Base-by-base conservation (phyloP, 2,888 invertebrate genomes). In the Disparrhopalites patrizii region DNA sequence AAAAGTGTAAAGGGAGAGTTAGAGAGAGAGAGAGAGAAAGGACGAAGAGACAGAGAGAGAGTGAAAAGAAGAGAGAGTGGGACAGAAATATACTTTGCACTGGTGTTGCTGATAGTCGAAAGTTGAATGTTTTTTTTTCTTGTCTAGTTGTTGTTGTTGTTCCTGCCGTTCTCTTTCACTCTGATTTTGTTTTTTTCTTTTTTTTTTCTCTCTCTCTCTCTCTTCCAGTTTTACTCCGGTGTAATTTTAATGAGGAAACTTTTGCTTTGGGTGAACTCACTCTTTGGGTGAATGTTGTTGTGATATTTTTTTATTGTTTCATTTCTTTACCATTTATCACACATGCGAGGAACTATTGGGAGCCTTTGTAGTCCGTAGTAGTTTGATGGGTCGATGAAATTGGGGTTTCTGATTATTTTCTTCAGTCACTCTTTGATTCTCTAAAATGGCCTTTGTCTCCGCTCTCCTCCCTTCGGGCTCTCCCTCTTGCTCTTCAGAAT, bases 61-160 rank as follows among this genome's bases (percentile, higher is more conserved):
- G n/a, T n/a, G n/a, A 43, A 20, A 43, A 47, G 47, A 23, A 47
- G 47, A 23, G n/a, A 47, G 25, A 47, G n/a, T n/a, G n/a, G n/a
- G n/a, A n/a, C n/a, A 47, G 47, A 23, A 47, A 47, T 47, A 25
- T 23, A 47, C 47, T 54, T 54, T 54, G n/a, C 54, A n/a, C 27
- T 54, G 54, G 54, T 54, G 54, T 18, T 28, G 20, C 54, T 54
- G 54, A 54, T 54, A 54, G 54, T 33, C 31, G 7, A 5, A 30
- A 54, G 31, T 54, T 54, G 54, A 54, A 28, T 54, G 31, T n/a
- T 27, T 54, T 54, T 47, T 47, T 40, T n/a, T 36, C 36, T 13
- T 36, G 36, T 8, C 36, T 13, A 8, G 13, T 36, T 10, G 36
- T n/a, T n/a, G n/a, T n/a, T n/a, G n/a, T n/a, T n/a, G n/a, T n/a